These are phyloP conservation scores for Anguilla anguilla DNA, from an alignment of 2,797 vertebrate species.

Conservation along the genomic window DNA sequence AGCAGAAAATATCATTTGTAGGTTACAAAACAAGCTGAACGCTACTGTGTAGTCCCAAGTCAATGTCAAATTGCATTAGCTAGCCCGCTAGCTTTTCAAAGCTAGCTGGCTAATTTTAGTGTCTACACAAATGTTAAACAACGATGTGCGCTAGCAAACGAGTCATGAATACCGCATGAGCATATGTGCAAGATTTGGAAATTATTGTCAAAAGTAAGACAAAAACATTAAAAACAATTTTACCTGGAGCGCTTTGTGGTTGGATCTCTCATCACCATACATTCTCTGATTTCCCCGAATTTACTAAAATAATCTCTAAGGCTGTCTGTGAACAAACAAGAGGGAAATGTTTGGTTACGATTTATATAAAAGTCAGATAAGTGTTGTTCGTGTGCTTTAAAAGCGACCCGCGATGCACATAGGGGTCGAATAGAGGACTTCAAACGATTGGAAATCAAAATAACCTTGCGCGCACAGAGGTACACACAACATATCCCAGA, in stretches of 20 bases:
- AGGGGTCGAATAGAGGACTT: conserved; percentile 86
- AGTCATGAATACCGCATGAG: background rate
- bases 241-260: conserved; percentile 99
- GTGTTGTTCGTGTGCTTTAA: conserved; percentile 57
- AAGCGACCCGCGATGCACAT: conserved; percentile 60
- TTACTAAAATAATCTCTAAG: conserved; percentile 99
- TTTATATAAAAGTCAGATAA: conserved; percentile 30
- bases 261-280: conserved; percentile 99
- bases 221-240: conserved; percentile 50
- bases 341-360: conserved; percentile 34
- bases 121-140: background rate
- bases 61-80: conserved; percentile 53
- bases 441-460: conserved; percentile 68
- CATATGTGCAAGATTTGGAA: background rate
- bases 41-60: conserved; percentile 33
- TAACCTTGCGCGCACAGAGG: conserved; percentile 59
- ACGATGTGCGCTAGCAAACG: background rate
- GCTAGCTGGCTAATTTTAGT: conserved; percentile 8
- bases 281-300: conserved; percentile 99
- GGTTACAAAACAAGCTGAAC: background rate
- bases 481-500: conserved; percentile 33
- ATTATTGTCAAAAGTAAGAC: background rate
- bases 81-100: conserved; percentile 11
- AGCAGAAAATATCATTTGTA: background rate
- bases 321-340: conserved; percentile 79